phyloP scores from a whole-genome alignment of 2,113 vertebrate species.

The Malaclemys terrapin region DNA sequence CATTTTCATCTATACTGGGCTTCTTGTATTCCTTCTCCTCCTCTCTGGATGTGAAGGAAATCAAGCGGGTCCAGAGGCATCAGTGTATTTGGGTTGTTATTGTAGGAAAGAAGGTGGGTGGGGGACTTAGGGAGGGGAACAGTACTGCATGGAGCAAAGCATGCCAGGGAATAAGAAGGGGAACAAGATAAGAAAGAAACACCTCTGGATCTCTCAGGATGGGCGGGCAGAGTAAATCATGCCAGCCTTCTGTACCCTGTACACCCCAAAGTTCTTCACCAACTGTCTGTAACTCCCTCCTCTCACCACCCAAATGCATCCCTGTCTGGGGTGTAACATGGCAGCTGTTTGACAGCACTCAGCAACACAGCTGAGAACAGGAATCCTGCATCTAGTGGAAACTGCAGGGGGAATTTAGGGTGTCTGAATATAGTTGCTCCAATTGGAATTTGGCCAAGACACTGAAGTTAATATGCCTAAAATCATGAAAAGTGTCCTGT shows the following conservation, averaged over 20 bases:
- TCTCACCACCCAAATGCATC: not conserved
- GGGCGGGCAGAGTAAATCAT: not conserved
- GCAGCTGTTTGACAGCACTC: not conserved
- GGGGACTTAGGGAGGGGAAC: fast-evolving
- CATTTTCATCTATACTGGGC: not conserved
- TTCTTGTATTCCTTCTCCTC: not conserved
- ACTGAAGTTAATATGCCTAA: not conserved
- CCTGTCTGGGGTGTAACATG: fast-evolving
- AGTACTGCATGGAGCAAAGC: fast-evolving
- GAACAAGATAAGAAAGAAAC: not conserved
- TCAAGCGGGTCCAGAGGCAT: not conserved
- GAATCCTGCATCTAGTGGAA: not conserved
- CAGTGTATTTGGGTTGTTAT: not conserved
- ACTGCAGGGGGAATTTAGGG: fast-evolving
- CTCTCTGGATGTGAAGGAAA: not conserved
- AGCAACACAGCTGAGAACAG: not conserved
- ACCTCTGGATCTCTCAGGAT: fast-evolving
- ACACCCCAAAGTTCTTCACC: not conserved
- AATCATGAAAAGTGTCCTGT: not conserved
- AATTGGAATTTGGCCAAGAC: not conserved
- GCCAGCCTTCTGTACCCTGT: fast-evolving
- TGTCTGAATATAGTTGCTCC: not conserved
- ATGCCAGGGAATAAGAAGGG: not conserved
- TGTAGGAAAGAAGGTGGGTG: not conserved
- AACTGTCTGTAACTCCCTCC: not conserved